Percentiles rank a stretch among this genome's conserved stretches.
Conservation (phyloP, 92 coral and sea anemone genomes). For the Pocillopora meandrina region DNA sequence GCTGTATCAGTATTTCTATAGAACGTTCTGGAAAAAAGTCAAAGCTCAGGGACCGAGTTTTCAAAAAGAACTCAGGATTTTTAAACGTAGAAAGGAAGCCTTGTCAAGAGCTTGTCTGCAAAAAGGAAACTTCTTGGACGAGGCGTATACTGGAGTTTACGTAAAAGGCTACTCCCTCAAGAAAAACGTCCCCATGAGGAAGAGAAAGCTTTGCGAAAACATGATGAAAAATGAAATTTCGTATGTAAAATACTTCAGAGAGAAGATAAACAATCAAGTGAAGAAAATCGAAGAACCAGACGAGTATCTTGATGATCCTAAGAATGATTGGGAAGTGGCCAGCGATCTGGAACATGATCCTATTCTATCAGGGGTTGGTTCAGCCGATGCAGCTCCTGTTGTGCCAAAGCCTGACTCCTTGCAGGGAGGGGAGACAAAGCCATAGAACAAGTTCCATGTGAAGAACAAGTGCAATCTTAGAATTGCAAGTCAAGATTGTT, state of each 20-base stretch:
- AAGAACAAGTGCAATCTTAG: not conserved
- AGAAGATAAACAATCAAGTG: constrained; percentile 35
- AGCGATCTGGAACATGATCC: constrained; percentile 80
- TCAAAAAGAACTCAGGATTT: constrained; percentile 59
- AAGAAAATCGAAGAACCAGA: constrained; percentile 72
- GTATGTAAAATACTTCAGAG: constrained; percentile 76
- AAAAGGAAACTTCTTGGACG: constrained; percentile 72
- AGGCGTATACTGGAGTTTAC: constrained; percentile 83
- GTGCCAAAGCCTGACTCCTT: constrained; percentile 14
- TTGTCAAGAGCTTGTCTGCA: constrained; percentile 62
- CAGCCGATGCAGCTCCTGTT: constrained; percentile 13
- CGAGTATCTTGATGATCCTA: constrained; percentile 81
- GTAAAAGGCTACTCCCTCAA: constrained; percentile 80
- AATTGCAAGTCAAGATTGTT: too few species aligned
- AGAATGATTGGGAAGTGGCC: constrained; percentile 80
- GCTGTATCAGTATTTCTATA: constrained; percentile 69
- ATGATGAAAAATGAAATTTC: constrained; percentile 84
- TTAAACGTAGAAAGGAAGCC: constrained; percentile 55
- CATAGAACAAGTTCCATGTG: not conserved
- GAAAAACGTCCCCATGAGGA: constrained; percentile 45
- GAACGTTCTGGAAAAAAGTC: constrained; percentile 80
- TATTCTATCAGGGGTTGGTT: constrained; percentile 41
- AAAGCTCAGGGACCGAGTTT: constrained; percentile 71
- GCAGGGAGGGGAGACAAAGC: not conserved
- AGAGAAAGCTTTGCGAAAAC: constrained; percentile 61